Evolutionary conservation across 2,113 vertebrate species (phyloP), one percentile per base, ranked within the genome.

Genomic region (Mormyrus iriodes): DNA sequence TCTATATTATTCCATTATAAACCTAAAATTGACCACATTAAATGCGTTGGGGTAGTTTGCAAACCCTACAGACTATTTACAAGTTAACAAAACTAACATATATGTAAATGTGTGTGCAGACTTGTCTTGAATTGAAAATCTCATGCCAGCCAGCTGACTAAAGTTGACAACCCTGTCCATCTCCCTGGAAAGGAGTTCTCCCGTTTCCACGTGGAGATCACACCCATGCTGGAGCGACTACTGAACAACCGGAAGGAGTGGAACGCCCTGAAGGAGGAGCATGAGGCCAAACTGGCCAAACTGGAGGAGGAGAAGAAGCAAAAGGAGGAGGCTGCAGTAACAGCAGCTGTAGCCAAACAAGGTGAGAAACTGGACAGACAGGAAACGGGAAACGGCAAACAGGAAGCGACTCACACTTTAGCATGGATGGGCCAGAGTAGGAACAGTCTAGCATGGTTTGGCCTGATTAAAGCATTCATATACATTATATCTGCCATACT

Each of bases 181-280:
- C 12, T 48, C 15, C 49, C 61, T 39, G 27, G 10, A 13, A 79
- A 97, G 96, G 96, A 97, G 95, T 97, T 97, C 93, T 96, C 95
- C 3, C 95, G 96, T 9, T 96, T 97, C 93, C 96, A 97, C 0
- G 92, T 92, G 88, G 92, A 96, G 94, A 96, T 97, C 93, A 96
- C 96, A 0, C 96, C 95, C 42, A 97, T 97, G 96, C 91, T 96
- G 91, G 95, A 96, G 0, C 95, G 96, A 10, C 94, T 96, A 82
- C 3, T 96, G 85, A 96, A 96, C 94, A 97, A 97, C 95, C 94
- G 96, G 91, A 96, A 96, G 91, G 95, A 97, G 93, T 96, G 96
- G 96, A 96, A 96, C 46, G 95, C 94, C 24, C 90, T 95, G 90
- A 96, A 96, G 92, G 96, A 96, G 92, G 82, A n/a, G 85, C 91